Evolutionary conservation across 2,888 invertebrate species (phyloP).

Genomic region (Drosophila merina): DNA sequence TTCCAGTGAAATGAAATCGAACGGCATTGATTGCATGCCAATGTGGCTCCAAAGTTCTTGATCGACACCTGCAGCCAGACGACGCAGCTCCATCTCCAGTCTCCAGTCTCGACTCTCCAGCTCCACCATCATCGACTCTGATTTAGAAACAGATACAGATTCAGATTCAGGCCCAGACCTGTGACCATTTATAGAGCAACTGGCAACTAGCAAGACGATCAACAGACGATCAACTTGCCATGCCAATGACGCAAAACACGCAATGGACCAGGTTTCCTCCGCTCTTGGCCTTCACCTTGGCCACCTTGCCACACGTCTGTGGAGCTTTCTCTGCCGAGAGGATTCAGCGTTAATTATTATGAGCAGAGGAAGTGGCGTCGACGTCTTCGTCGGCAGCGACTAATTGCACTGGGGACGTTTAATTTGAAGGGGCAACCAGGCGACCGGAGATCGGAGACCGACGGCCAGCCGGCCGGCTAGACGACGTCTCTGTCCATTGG

Average conservation of each 20-base stretch:
- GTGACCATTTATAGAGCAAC: slow-evolving; percentile 74
- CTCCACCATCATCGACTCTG: slow-evolving; percentile 8
- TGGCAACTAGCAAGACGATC: slow-evolving; percentile 71
- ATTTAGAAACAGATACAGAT: slow-evolving; percentile 34
- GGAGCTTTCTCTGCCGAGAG: slow-evolving; percentile 59
- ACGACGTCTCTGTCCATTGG: slow-evolving; percentile 21
- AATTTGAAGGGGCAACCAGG: slow-evolving; percentile 50
- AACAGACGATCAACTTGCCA: slow-evolving; percentile 73
- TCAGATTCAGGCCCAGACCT: slow-evolving; percentile 46
- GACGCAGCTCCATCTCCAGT: slow-evolving; percentile 9
- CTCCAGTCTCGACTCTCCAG: not conserved
- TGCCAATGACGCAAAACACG: slow-evolving; percentile 77
- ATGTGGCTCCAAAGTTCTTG: slow-evolving; percentile 82
- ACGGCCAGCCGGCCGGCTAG: slow-evolving; percentile 41
- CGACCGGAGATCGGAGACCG: slow-evolving; percentile 4
- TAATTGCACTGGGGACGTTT: slow-evolving; percentile 67
- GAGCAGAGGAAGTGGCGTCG: slow-evolving; percentile 50
- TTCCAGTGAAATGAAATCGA: slow-evolving; percentile 77
- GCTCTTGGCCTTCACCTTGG: not conserved
- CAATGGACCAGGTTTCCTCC: slow-evolving; percentile 46
- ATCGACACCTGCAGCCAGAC: slow-evolving; percentile 70
- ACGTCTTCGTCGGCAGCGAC: slow-evolving; percentile 49
- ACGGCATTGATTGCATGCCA: slow-evolving; percentile 81
- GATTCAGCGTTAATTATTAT: slow-evolving; percentile 76
- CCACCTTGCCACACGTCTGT: not conserved